Evolutionary conservation across 2,113 vertebrate genomes (phyloP).

Genomic region (Alaudala cheleensis): DNA sequence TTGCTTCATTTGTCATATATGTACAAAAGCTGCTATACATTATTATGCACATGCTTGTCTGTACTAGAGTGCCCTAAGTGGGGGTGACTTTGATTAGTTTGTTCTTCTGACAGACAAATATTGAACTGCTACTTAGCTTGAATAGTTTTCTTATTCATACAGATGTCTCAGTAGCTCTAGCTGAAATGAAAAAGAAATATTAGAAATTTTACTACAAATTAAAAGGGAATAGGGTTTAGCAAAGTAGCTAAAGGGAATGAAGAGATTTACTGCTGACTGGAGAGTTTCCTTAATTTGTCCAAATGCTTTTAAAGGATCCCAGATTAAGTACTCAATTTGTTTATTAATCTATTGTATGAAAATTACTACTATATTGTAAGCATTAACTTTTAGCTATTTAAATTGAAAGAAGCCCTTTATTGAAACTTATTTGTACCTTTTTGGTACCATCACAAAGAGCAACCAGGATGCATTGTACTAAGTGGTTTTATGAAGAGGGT

Average conservation of each 20-base stretch:
- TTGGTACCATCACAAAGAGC: background rate
- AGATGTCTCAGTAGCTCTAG: background rate
- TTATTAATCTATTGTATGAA: background rate
- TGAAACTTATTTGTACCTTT: background rate
- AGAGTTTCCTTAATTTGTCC: background rate
- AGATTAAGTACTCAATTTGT: background rate
- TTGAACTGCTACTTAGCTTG: background rate
- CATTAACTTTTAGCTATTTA: background rate
- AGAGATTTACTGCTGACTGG: background rate
- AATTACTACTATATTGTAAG: background rate
- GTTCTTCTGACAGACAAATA: background rate
- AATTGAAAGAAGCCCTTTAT: background rate
- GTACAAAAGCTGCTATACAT: conserved; percentile 18
- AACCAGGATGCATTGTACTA: background rate
- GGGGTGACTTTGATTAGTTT: conserved; percentile 24
- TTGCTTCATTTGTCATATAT: conserved; percentile 45
- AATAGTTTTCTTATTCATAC: background rate
- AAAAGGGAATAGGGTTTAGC: background rate
- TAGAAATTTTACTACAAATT: background rate
- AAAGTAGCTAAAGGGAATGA: background rate
- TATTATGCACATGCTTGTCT: background rate
- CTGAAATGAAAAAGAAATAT: background rate
- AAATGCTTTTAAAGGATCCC: background rate
- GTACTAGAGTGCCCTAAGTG: background rate
- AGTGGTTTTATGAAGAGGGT: background rate